A percentile compares a stretch with the other conserved stretches of the same genome.
phyloP scores from a whole-genome alignment of 2,888 invertebrate species.

The Perdita meconis region DNA sequence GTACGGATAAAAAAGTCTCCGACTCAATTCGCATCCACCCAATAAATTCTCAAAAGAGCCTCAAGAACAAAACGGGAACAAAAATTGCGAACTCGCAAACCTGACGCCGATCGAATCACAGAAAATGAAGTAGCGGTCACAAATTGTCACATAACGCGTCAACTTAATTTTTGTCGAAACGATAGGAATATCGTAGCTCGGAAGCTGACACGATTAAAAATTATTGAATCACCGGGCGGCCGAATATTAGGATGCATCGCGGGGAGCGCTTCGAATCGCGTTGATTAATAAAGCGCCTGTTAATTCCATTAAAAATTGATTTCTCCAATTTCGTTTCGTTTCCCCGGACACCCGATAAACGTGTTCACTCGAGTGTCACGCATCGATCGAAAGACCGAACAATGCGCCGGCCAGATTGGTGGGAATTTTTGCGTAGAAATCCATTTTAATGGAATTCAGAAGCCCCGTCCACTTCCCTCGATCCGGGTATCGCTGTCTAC shows the following conservation, averaged over 20 bases:
- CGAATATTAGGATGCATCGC: constrained; percentile 19
- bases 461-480: constrained; percentile 5
- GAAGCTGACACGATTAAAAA: constrained; percentile 35
- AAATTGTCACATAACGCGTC: neutral
- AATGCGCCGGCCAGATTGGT: constrained; percentile 18
- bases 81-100: no score
- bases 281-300: constrained; percentile 40
- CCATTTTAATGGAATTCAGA: constrained; percentile 36
- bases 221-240: constrained; percentile 34
- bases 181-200: neutral
- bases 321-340: constrained; percentile 28
- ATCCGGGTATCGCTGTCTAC: constrained; percentile 11
- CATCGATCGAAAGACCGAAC: neutral
- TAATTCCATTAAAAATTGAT: constrained; percentile 47
- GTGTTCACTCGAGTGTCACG: constrained; percentile 5
- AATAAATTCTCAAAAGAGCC: no score
- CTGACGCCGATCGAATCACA: no score
- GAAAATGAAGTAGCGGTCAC: neutral
- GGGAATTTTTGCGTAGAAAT: constrained; percentile 32
- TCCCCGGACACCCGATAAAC: neutral
- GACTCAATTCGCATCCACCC: no score
- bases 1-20: no score
- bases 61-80: no score
- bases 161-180: constrained; percentile 33
- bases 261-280: constrained; percentile 12